Percentiles rank a stretch among this genome's conserved stretches.
Evolutionary conservation across 1,140 invertebrate genomes (phyloP).

Genomic region (Hypothenemus hampei): DNA sequence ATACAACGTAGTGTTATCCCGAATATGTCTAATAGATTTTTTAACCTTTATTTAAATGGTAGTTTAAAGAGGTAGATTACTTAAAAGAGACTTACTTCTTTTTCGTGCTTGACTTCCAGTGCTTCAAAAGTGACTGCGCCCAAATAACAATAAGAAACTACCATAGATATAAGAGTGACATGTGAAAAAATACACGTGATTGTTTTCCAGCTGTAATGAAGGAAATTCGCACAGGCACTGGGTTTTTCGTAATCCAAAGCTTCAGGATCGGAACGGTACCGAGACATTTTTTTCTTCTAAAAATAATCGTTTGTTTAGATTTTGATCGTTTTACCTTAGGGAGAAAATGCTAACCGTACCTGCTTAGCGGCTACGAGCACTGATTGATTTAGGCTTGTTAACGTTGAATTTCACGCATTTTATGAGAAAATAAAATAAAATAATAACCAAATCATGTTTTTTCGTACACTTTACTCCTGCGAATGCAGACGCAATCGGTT

Average conservation of each 20-base stretch:
- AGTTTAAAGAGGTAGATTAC: too few species aligned
- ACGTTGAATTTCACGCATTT: too few species aligned
- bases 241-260: constrained; percentile 36
- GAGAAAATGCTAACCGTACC: too few species aligned
- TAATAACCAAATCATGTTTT: too few species aligned
- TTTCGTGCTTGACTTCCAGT: constrained; percentile 72
- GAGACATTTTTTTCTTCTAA: constrained; percentile 29
- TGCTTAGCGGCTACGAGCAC: too few species aligned
- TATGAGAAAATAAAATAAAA: too few species aligned
- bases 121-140: constrained; percentile 80
- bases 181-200: constrained; percentile 83
- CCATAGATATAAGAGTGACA: constrained; percentile 77
- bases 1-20: constrained; percentile 68
- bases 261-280: constrained; percentile 39
- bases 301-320: too few species aligned
- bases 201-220: constrained; percentile 63
- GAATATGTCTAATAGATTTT: constrained; percentile 65
- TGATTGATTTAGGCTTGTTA: too few species aligned
- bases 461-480: too few species aligned
- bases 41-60: constrained; percentile 60
- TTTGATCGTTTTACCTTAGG: too few species aligned
- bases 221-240: constrained; percentile 37
- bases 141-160: constrained; percentile 83
- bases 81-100: constrained; percentile 52
- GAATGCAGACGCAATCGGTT: too few species aligned